phyloP scores from a whole-genome alignment of 2,888 invertebrate genomes.

The Acanthosepion pharaonis region DNA sequence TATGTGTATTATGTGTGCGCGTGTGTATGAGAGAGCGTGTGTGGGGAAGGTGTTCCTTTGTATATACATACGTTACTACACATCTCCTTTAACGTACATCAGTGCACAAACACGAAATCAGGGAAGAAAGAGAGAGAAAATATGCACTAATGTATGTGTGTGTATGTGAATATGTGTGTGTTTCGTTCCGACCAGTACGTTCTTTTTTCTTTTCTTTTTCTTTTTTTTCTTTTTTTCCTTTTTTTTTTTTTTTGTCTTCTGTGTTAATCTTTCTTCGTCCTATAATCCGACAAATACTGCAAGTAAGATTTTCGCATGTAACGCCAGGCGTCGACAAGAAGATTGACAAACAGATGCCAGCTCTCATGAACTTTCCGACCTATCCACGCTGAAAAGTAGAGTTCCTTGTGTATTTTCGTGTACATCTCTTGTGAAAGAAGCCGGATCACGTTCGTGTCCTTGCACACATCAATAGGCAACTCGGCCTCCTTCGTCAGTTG shows the following conservation, averaged over 20 bases:
- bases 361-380: constrained; percentile 23
- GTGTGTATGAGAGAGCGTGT: neutral
- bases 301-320: neutral
- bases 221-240: neutral
- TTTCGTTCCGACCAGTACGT: neutral
- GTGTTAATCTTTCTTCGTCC: neutral
- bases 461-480: constrained; percentile 66
- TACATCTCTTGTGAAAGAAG: constrained; percentile 65
- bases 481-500: constrained; percentile 63
- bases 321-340: neutral
- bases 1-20: too few species aligned
- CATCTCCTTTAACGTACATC: neutral
- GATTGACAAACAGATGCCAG: neutral
- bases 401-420: constrained; percentile 58
- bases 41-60: neutral
- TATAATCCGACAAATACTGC: neutral
- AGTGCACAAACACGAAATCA: neutral
- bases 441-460: constrained; percentile 63
- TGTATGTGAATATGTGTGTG: neutral
- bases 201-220: neutral
- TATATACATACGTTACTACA: neutral
- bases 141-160: neutral
- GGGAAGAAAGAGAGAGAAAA: neutral
- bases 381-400: constrained; percentile 53
- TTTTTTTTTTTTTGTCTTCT: neutral